Base-by-base conservation (phyloP, 2,797 vertebrate species). In the Ambastaia sidthimunki region DNA sequence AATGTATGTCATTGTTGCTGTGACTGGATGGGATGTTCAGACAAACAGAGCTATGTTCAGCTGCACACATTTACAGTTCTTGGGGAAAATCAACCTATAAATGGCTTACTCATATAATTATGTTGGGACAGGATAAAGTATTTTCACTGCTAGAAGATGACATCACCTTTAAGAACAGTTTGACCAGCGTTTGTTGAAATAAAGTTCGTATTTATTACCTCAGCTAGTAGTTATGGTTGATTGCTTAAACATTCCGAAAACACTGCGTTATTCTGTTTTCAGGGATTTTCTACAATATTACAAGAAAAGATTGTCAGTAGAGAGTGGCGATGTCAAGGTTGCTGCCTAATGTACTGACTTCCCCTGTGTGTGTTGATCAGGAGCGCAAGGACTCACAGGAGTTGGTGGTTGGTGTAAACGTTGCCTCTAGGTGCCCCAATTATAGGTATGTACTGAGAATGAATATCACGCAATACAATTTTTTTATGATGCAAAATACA, bases 351-450 rank as follows among this genome's bases (percentile, higher is more conserved):
- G 28, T 34, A 21, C 18, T 44, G 41, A 60, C 25, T 18, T 57
- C 37, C 77, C 28, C 13, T 77, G 12, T 59, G 5, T 70, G 11
- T 67, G 37, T 67, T 74, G 85, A 2, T 18, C 91, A 99, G 98
- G 97, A 98, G 90, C 98, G 96, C 34, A 96, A 98, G 90, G 97
- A 98, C 88, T 98, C 96, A 47, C 97, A 98, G 86, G 97, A 98
- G 88, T 99, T 97, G 15, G 97, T 98, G 82, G 97, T 99, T 91
- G 97, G 97, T 31, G 96, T 98, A 86, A 97, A 99, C 91, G 97
- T 98, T 86, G 93, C 98, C 78, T 98, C 98, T 84, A 95, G 97
- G 52, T 92, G 97, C 78, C 98, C 96, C 44, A 98, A 96, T 4
- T 99, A 99, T 92, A 97, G 98, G 98, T 98, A 31, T 21, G 25